These are phyloP conservation scores for Contarinia nasturtii DNA, from an alignment of 1,140 invertebrate species.

Conservation along the genomic window DNA sequence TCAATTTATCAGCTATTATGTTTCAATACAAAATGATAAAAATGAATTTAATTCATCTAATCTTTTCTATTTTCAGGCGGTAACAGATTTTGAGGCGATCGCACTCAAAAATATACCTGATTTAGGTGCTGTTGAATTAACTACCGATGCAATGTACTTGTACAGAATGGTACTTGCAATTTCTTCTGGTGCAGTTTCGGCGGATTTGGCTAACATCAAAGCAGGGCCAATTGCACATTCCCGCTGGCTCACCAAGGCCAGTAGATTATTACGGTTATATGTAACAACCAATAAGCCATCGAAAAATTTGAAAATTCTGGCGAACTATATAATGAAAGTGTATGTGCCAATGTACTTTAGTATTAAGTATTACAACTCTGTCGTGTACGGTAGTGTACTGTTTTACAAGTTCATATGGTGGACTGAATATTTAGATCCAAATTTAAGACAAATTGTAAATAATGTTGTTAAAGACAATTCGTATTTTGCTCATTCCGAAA, in stretches of 20 bases:
- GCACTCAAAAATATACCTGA: background rate
- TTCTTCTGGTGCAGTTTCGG: background rate
- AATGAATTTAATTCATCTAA: too few species aligned
- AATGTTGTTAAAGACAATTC: slow-evolving; percentile 4
- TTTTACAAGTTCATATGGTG: background rate
- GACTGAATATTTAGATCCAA: background rate
- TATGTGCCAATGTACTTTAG: background rate
- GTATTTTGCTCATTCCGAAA: slow-evolving; percentile 2
- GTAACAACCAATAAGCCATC: background rate
- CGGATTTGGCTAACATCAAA: background rate
- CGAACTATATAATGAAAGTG: background rate
- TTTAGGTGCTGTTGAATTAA: background rate
- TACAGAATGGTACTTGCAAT: background rate
- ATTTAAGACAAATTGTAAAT: slow-evolving; percentile 1
- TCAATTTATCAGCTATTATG: too few species aligned
- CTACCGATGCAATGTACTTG: background rate
- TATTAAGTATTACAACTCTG: background rate
- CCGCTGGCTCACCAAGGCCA: background rate
- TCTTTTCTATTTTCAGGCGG: too few species aligned
- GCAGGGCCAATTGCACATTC: background rate
- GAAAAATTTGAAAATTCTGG: background rate
- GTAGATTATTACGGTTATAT: background rate
- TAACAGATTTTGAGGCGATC: too few species aligned
- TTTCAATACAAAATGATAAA: too few species aligned
- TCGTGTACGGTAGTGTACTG: background rate